Evolutionary conservation across 2,888 invertebrate species (phyloP).

Genomic region (Parnassius apollo): DNA sequence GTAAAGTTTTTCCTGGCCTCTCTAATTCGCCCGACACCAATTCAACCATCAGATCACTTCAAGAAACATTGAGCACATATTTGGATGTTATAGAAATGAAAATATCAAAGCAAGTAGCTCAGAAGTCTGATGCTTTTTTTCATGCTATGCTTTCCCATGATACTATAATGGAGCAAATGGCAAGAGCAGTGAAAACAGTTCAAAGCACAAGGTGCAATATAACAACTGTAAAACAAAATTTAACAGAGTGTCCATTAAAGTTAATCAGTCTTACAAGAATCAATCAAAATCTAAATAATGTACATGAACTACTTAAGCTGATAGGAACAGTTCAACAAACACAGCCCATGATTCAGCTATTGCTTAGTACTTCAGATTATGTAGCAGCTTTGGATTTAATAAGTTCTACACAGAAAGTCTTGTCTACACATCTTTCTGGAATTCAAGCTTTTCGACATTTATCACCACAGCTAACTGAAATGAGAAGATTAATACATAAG

Average conservation of each 20-base stretch:
- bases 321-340: slow-evolving; percentile 98
- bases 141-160: slow-evolving; percentile 99
- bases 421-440: slow-evolving; percentile 93
- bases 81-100: slow-evolving; percentile 97
- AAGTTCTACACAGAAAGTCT: slow-evolving; percentile 96
- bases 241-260: slow-evolving; percentile 90
- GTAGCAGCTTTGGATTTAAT: slow-evolving; percentile 98
- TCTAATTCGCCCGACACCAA: slow-evolving; percentile 78
- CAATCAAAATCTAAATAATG: slow-evolving; percentile 83
- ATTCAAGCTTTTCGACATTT: slow-evolving; percentile 97
- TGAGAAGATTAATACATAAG: slow-evolving; percentile 97
- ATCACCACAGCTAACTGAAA: slow-evolving; percentile 96
- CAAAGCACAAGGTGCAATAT: slow-evolving; percentile 87
- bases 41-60: slow-evolving; percentile 86
- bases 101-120: slow-evolving; percentile 95
- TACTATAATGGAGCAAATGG: slow-evolving; percentile 96
- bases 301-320: slow-evolving; percentile 89
- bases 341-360: slow-evolving; percentile 96
- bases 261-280: slow-evolving; percentile 87
- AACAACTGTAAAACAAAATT: slow-evolving; percentile 87
- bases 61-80: slow-evolving; percentile 96
- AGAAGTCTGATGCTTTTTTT: slow-evolving; percentile 98
- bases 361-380: slow-evolving; percentile 97
- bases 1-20: slow-evolving; percentile 89
- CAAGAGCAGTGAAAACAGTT: slow-evolving; percentile 89